Base-by-base conservation (phyloP, 2,797 vertebrate genomes). In the Pristis pectinata region DNA sequence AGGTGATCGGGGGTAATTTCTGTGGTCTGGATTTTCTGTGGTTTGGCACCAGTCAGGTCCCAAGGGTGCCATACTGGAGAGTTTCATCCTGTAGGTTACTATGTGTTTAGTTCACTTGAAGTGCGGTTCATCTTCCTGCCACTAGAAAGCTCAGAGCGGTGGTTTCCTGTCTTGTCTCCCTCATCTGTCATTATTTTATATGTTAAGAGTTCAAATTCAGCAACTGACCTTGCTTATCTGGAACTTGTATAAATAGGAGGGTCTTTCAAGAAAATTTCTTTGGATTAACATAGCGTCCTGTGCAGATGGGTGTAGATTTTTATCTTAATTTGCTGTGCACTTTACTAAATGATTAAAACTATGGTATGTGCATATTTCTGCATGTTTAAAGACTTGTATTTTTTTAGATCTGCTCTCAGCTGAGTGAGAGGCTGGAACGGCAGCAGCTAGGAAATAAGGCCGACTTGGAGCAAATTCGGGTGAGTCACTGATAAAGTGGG, bases 401-500 rank as follows among this genome's bases (percentile, higher is more conserved):
- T 83, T 95, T 56, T 95, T 95, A 99, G 99, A 99, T 99, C 97
- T 99, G 99, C 97, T 99, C 99, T 96, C 99, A 99, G 97, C 97
- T 99, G 96, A 99, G 99, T 13, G 98, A 99, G 96, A 97, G 99
- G 95, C 96, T 99, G 96, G 99, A 99, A 97, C 99, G 99, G 96
- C 99, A 99, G 94, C 99, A 99, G 97, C 97, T 98, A 0, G 97
- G 98, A 96, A 99, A 98, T 96, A 97, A 98, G 96, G 98, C 98
- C 94, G 99, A 99, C 95, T 98, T 99, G 95, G 99, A 99, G 96
- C 99, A 99, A 96, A 99, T 99, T 95, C 97, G 98, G 97, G 99
- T 99, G 97, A 98, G 97, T 96, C 95, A 41, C 87, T 83, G 92
- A 9, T 37, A 59, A 56, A 22, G 11, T 37, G 59, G n/a, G 22